These are phyloP conservation scores for Metallyticus violacea DNA, from an alignment of 2,888 invertebrate genomes.

Conservation along the genomic window DNA sequence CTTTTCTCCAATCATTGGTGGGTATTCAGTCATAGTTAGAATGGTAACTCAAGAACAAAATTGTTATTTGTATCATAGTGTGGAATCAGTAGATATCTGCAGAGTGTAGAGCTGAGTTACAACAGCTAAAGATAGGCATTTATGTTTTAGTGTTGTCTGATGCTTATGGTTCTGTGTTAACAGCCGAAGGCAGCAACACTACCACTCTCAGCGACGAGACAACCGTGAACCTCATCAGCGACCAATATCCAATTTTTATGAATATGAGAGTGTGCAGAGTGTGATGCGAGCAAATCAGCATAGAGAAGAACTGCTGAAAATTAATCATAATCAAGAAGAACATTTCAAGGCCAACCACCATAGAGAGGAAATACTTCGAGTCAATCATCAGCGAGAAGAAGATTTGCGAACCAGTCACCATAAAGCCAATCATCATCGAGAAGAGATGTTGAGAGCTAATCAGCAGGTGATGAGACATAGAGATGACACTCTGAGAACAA, in stretches of 20 bases:
- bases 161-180: conserved; percentile 31
- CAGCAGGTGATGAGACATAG: conserved; percentile 16
- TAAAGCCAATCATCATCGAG: background rate
- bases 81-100: too few relatives aligned
- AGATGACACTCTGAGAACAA: background rate
- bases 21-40: too few relatives aligned
- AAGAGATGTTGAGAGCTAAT: conserved; percentile 31
- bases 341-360: conserved; percentile 31
- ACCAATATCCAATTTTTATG: conserved; percentile 80
- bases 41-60: too few relatives aligned
- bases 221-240: conserved; percentile 58
- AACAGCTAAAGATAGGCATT: background rate
- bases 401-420: conserved; percentile 2
- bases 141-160: background rate
- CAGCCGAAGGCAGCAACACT: conserved; percentile 65
- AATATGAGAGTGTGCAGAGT: conserved; percentile 76
- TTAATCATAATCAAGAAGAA: background rate
- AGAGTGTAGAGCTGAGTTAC: too few relatives aligned
- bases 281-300: conserved; percentile 44
- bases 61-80: too few relatives aligned
- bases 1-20: too few relatives aligned
- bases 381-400: conserved; percentile 1
- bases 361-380: background rate
- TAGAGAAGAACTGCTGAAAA: background rate
- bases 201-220: conserved; percentile 57